phyloP scores from a whole-genome alignment of 2,888 invertebrate species.

The Meloe dianella region DNA sequence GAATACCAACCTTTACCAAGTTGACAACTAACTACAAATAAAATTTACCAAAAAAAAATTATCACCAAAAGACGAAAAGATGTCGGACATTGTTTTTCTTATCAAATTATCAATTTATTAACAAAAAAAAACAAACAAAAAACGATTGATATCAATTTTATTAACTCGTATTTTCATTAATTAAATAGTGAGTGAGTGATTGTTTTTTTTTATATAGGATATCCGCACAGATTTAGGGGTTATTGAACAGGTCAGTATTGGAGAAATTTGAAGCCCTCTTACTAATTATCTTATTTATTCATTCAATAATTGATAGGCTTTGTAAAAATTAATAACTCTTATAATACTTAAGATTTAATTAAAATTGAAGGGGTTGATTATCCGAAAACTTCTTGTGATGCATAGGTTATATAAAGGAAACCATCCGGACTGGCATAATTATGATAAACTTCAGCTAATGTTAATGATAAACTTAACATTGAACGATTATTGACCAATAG shows the following conservation, averaged over 20 bases:
- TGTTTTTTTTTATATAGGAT: background rate
- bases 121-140: background rate
- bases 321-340: too few relatives aligned
- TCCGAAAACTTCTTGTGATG: constrained; percentile 90
- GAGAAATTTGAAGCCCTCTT: background rate
- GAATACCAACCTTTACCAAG: background rate
- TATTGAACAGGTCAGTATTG: background rate
- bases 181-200: background rate
- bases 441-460: constrained; percentile 81
- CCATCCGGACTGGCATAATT: constrained; percentile 81
- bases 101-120: background rate
- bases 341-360: too few relatives aligned
- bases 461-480: constrained; percentile 80
- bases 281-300: background rate
- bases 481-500: constrained; percentile 82
- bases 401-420: constrained; percentile 87
- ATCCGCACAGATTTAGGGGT: background rate
- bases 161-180: background rate
- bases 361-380: too few relatives aligned
- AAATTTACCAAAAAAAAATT: background rate
- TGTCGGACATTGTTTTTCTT: background rate
- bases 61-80: too few relatives aligned
- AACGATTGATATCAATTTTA: background rate
- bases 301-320: too few relatives aligned
- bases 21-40: background rate